phyloP scores from a whole-genome alignment of 1,140 invertebrate species.

The Cydia amplana region DNA sequence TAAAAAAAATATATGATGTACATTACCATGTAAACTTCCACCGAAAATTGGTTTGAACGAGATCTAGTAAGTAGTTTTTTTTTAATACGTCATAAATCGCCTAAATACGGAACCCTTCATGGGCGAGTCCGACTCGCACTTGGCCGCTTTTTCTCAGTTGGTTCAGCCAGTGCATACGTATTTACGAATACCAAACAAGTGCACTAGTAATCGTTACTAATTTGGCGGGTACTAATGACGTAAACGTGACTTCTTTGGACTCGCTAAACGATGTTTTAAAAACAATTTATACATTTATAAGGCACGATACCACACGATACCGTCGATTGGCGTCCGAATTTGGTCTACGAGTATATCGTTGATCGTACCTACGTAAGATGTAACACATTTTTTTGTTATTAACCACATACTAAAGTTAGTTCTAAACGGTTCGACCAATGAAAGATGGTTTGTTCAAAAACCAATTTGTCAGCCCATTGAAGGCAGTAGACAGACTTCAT shows the following conservation, averaged over 20 bases:
- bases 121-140: too few species aligned
- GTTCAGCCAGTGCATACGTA: neutral
- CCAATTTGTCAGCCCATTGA: neutral
- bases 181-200: neutral
- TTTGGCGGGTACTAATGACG: neutral
- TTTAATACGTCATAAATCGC: too few species aligned
- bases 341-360: too few species aligned
- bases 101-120: too few species aligned
- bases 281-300: neutral
- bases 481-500: neutral
- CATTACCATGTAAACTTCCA: too few species aligned
- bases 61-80: too few species aligned
- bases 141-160: neutral
- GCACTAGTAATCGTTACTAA: neutral
- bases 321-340: too few species aligned
- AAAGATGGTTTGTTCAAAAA: neutral
- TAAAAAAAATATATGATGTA: too few species aligned
- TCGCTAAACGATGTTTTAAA: neutral
- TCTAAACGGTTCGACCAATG: neutral
- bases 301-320: too few species aligned
- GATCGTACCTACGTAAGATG: too few species aligned
- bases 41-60: too few species aligned
- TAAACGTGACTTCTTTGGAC: neutral
- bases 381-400: too few species aligned
- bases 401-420: neutral